Conservation (phyloP, 2,888 invertebrate genomes). For the Falcaria lacertinaria region DNA sequence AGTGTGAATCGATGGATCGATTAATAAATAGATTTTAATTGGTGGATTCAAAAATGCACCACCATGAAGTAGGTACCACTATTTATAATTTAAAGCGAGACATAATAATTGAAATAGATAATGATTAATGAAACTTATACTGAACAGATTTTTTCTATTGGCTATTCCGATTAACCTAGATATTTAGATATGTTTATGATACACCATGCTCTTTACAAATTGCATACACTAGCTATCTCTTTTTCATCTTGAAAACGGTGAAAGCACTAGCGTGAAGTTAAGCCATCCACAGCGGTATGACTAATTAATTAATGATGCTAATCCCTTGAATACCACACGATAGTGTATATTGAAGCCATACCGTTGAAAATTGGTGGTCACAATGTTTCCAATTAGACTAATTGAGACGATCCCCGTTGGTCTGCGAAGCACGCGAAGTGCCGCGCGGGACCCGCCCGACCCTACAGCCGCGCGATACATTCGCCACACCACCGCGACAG, state of each 20-base stretch:
- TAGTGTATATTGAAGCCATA: slow-evolving; percentile 13
- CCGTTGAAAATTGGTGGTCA: slow-evolving; percentile 10
- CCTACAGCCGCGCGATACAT: slow-evolving; percentile 19
- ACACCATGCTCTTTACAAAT: no score
- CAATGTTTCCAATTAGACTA: slow-evolving; percentile 59
- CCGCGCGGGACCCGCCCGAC: slow-evolving; percentile 12
- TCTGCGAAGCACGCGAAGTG: slow-evolving; percentile 23
- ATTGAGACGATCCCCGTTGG: slow-evolving; percentile 44
- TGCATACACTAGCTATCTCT: no score
- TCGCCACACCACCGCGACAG: slow-evolving; percentile 14
- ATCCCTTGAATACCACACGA: slow-evolving; percentile 17
- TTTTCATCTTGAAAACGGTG: background rate
- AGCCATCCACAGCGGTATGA: slow-evolving; percentile 10
- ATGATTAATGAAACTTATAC: no score
- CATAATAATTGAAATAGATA: background rate
- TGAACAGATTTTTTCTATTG: no score
- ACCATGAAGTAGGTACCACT: background rate
- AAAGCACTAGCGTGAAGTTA: slow-evolving; percentile 14
- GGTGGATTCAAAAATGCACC: background rate
- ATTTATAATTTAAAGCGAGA: background rate
- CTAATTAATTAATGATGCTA: slow-evolving; percentile 22
- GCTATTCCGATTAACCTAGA: no score
- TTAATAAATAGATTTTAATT: slow-evolving; percentile 6
- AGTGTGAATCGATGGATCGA: slow-evolving; percentile 21
- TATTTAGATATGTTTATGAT: no score